Evolutionary conservation across 2,797 vertebrate species (phyloP), one percentile per base, ranked within the genome.

Genomic region (Channa striata): DNA sequence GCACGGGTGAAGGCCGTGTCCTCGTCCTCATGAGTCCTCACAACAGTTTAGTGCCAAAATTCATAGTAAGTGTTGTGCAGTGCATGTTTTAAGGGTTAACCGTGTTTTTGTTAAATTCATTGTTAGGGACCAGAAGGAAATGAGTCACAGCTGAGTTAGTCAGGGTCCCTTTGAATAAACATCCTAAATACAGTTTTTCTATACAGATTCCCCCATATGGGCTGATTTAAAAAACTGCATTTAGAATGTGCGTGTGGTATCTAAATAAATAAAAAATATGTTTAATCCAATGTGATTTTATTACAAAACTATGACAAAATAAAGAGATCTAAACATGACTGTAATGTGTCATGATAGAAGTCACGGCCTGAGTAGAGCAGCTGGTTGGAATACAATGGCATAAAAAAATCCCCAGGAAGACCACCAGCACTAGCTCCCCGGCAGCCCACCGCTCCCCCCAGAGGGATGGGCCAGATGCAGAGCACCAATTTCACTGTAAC

Each of bases 181-280:
- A 57, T 64, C 44, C 49, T 67, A 19, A 48, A 67, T 57, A 19
- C 67, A 30, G n/a, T 8, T 47, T 65, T 47, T 23, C 20, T 30
- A 47, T 21, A 46, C 14, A n/a, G 12, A 37, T 40, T 68, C 34
- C 43, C 8, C 25, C 51, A 51, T 12, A 54, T 25, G 49, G 43
- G 17, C 21, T 23, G 5, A 33, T 12, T 4, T 4, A n/a, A 21
- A 44, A 25, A 44, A 13, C 21, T 16, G 25, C 3, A 21, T 21
- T n/a, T 11, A n/a, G n/a, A n/a, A n/a, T n/a, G n/a, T n/a, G n/a
- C 2, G 4, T 11, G 14, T 4, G 20, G 19, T 4, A 36, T 16
- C 3, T 37, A 48, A 10, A 60, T 19, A n/a, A 30, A 17, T 3
- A 11, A 21, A 8, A n/a, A n/a, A 30, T 4, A 30, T 30, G 25